Evolutionary conservation across 2,113 vertebrate species (phyloP), one percentile per base, ranked within the genome.

Genomic region (Pycnonotus jocosus): DNA sequence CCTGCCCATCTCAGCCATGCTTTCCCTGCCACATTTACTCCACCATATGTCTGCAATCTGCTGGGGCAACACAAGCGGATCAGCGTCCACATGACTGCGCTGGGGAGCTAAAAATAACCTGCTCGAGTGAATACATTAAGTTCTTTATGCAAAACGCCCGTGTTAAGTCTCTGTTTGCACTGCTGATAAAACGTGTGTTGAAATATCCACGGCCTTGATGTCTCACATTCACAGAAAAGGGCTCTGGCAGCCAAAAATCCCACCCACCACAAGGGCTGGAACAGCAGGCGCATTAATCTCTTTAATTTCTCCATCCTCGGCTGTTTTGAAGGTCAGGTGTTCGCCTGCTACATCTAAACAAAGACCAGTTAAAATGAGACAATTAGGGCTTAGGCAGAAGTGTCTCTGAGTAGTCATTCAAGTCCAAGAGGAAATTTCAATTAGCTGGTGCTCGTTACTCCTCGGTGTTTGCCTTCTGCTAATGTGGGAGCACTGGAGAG

Each of bases 11-110:
- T 51, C 76, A n/a, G 85, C 5, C 71, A 3, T 2, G 94, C 92
- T 82, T 94, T 70, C 71, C 44, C 93, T 73, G 94, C 96, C 94
- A 92, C 87, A 9, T 82, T 73, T 37, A 73, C 92, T 88, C 87
- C 93, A 94, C 54, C 96, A 93, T 86, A 90, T 82, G 94, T 54
- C 94, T 95, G 92, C 89, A 61, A 54, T 80, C 96, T 50, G 50
- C 89, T 58, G 87, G 93, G 91, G 93, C 83, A 92, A 69, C 90
- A 70, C 89, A 44, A 66, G 90, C 66, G n/a, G 87, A 38, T 80
- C 95, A 90, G 93, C 84, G 20, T 88, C 90, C 95, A 23, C 93
- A 94, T 47, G 93, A 90, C 96, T 95, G 94, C 78, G 7, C 90
- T 73, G 2, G 35, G 81, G 35, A 91, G 91, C 95, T 88, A 96